Conservation (phyloP, 2,888 invertebrate species). For the Hydraecia micacea region DNA sequence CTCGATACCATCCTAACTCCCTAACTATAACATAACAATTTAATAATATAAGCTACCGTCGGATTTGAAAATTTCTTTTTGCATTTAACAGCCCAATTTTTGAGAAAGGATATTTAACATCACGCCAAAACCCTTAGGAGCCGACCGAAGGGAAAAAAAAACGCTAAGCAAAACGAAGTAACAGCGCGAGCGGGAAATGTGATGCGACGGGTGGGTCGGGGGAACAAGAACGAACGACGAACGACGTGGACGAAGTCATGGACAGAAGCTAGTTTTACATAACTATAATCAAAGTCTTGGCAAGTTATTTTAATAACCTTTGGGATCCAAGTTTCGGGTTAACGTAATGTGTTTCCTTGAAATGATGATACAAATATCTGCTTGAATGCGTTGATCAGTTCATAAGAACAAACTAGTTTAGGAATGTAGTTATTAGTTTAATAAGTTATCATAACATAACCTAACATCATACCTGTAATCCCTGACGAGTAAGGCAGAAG, state of each 20-base stretch:
- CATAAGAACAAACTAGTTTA: conserved; percentile 31
- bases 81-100: no score
- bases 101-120: no score
- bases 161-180: neutral
- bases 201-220: neutral
- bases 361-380: conserved; percentile 37
- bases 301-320: conserved; percentile 49
- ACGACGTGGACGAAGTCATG: no score
- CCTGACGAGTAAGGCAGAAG: neutral
- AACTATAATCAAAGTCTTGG: conserved; percentile 29
- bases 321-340: conserved; percentile 53
- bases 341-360: conserved; percentile 14
- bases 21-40: no score
- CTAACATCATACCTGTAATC: neutral
- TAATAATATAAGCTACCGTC: no score
- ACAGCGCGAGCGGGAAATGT: neutral
- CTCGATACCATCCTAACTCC: neutral
- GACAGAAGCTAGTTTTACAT: neutral
- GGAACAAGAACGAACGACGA: no score
- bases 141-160: neutral
- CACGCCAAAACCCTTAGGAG: neutral
- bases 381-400: neutral
- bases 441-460: neutral
- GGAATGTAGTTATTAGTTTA: conserved; percentile 26
- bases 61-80: no score